These are phyloP conservation scores for Struthio camelus DNA, from an alignment of 2,113 vertebrate species.

Conservation along the genomic window DNA sequence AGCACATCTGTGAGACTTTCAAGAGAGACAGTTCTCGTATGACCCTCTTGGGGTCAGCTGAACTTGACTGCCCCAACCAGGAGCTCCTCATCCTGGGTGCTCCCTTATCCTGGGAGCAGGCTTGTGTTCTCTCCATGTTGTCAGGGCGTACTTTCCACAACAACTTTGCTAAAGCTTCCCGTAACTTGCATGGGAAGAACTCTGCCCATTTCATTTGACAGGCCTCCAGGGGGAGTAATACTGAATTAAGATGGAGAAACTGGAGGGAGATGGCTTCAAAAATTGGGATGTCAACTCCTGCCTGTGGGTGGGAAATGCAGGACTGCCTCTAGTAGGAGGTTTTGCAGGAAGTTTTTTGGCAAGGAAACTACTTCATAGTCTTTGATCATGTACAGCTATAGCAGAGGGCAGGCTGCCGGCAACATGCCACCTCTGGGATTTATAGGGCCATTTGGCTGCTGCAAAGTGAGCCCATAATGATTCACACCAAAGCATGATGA, in stretches of 20 bases:
- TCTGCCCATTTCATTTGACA: neutral
- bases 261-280: neutral
- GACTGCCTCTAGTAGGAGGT: neutral
- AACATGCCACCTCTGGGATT: neutral
- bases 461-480: neutral
- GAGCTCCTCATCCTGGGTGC: no score
- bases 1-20: neutral
- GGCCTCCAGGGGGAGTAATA: neutral
- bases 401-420: neutral
- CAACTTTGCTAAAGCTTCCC: neutral
- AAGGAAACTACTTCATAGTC: neutral
- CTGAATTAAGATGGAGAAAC: neutral
- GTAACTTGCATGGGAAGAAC: neutral
- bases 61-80: neutral
- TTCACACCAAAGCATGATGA: neutral
- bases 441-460: neutral
- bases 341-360: neutral
- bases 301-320: neutral
- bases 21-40: neutral
- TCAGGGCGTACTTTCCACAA: neutral
- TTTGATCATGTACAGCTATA: neutral
- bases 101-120: neutral
- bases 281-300: neutral
- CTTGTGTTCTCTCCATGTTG: neutral
- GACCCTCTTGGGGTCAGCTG: no score